Conservation (phyloP, 2,113 vertebrate species). For the Sarotherodon lohbergeri region DNA sequence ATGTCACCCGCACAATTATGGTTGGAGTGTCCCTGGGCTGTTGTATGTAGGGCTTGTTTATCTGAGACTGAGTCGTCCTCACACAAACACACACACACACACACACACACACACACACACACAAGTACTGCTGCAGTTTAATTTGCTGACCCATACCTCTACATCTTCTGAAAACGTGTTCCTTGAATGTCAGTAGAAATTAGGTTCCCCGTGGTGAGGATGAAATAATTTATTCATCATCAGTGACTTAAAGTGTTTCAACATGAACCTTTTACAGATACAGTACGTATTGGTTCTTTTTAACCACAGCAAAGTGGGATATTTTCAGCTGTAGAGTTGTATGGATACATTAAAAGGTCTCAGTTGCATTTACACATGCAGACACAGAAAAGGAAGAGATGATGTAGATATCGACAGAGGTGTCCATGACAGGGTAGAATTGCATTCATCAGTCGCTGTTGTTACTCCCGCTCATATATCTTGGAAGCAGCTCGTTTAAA, state of each 20-base stretch:
- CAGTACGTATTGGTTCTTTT: background rate
- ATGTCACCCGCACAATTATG: conserved; percentile 75
- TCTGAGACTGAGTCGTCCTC: conserved; percentile 4
- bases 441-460: background rate
- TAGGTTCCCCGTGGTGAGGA: conserved; percentile 52
- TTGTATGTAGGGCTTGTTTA: conserved; percentile 56
- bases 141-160: conserved; percentile 57
- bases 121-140: conserved; percentile 20
- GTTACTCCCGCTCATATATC: background rate
- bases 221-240: conserved; percentile 74
- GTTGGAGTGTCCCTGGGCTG: conserved; percentile 45
- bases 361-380: background rate
- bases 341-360: background rate
- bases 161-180: conserved; percentile 47
- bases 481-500: conserved; percentile 24
- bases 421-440: background rate
- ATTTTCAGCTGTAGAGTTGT: background rate
- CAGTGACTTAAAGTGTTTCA: conserved; percentile 39
- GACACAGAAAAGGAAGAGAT: background rate
- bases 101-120: background rate
- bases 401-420: background rate
- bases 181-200: conserved; percentile 63
- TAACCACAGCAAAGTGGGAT: background rate
- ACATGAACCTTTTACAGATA: conserved; percentile 3
- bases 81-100: background rate